Percentiles rank a stretch among this genome's conserved stretches.
Conservation (phyloP, 1,140 invertebrate species). For the Caenorhabditis elegans region WBcel235 BX284605.5:13816001-13816500, state of each 20-base stretch:
- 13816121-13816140: background rate
- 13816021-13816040: background rate
- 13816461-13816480: background rate
- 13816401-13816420: background rate
- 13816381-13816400: background rate
- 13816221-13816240: background rate
- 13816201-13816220: background rate
- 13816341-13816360: conserved; percentile 4
- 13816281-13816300: background rate
- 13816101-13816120: background rate
- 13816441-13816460: background rate
- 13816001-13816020: background rate
- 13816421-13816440: too few species aligned
- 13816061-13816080: background rate
- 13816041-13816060: background rate
- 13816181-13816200: background rate
- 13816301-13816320: background rate
- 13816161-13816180: background rate
- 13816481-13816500: background rate
- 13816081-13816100: background rate
- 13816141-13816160: background rate
- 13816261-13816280: conserved; percentile 7
- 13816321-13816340: background rate
- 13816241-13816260: background rate
- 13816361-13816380: background rate